Base-by-base conservation (phyloP, 1,140 invertebrate genomes). In the Chironomus striatipennis region DNA sequence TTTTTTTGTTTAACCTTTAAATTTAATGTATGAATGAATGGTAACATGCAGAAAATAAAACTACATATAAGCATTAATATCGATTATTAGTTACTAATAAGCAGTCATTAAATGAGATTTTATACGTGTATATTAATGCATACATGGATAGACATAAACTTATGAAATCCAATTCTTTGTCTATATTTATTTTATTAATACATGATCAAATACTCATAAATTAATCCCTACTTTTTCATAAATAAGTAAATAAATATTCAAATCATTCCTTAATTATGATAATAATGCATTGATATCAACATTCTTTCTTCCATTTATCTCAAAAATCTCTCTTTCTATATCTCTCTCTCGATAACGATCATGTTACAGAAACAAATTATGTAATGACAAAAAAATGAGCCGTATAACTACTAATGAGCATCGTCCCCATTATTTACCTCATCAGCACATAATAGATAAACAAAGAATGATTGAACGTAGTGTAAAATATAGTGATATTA, bases 391-490 rank as follows among this genome's bases (percentile, higher is more conserved):
- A n/a, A 57, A 57, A 12, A 57, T n/a, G 12, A 57, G 12, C 5
- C 47, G 47, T 57, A 57, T n/a, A n/a, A n/a, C 9, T n/a, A 57
- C 1, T n/a, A 57, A 15, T 15, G 9, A 15, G 5, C 12, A 57
- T 57, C 47, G 47, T 57, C 47, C 4, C 15, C 47, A 57, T n/a
- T 57, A 57, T 57, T n/a, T 57, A n/a, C 47, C 47, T 57, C 47
- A 57, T 57, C 47, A 57, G n/a, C 47, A 57, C n/a, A 57, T 57
- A 57, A 57, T n/a, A 57, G 47, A 57, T n/a, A 57, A 15, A n/a
- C 47, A 57, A 57, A 57, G 12, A 15, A 12, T 57, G n/a, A 15
- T 57, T n/a, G 47, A 57, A 15, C 47, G 47, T n/a, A n/a, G 12
- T 10, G n/a, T 57, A 57, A 57, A 57, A 57, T 57, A 4, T 5